phyloP scores from a whole-genome alignment of 2,113 vertebrate genomes.

The Anser cygnoides region DNA sequence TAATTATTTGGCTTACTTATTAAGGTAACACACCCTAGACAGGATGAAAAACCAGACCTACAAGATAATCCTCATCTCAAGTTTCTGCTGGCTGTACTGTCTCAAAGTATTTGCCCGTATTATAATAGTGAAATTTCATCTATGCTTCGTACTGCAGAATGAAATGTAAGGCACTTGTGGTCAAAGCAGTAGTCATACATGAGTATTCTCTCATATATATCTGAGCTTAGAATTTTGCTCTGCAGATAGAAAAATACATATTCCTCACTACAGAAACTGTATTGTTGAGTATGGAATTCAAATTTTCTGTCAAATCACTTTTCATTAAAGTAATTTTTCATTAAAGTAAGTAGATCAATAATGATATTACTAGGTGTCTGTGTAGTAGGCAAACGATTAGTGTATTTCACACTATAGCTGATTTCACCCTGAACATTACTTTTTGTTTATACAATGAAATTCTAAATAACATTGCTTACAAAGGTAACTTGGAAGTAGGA shows the following conservation, averaged over 20 bases:
- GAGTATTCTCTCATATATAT: neutral
- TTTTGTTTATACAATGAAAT: neutral
- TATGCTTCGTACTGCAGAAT: neutral
- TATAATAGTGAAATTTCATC: conserved; percentile 13
- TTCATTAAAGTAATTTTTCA: conserved; percentile 7
- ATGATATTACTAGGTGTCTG: neutral
- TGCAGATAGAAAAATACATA: neutral
- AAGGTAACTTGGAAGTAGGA: neutral
- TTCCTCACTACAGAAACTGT: neutral
- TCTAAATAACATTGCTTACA: neutral
- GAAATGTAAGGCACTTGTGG: neutral
- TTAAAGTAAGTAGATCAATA: neutral
- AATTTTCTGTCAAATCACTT: neutral
- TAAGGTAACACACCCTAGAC: conserved; percentile 71
- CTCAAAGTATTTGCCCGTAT: neutral
- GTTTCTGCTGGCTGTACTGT: conserved; percentile 56
- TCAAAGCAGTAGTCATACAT: neutral
- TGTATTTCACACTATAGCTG: neutral
- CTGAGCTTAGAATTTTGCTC: neutral
- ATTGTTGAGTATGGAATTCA: neutral
- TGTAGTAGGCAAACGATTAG: neutral
- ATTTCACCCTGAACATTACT: neutral
- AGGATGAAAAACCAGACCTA: conserved; percentile 74
- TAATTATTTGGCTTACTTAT: conserved; percentile 77
- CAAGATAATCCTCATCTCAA: conserved; percentile 69